phyloP scores from a whole-genome alignment of 1,140 invertebrate genomes.

The Drosophila serrata region DNA sequence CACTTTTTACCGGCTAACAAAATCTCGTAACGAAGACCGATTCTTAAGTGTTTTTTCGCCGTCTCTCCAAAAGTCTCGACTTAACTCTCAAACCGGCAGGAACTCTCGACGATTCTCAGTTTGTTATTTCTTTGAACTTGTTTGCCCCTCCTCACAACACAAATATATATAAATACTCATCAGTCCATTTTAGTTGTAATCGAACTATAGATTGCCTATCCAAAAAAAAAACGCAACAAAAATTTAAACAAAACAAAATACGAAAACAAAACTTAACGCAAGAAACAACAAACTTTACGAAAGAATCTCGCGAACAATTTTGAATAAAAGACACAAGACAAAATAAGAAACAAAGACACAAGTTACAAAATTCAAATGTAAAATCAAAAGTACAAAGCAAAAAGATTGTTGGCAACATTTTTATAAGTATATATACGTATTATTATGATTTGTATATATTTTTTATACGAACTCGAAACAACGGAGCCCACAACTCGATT shows the following conservation, averaged over 20 bases:
- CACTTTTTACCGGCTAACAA: constrained; percentile 59
- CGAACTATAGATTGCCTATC: constrained; percentile 17
- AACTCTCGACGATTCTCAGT: constrained; percentile 68
- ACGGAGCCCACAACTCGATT: constrained; percentile 48
- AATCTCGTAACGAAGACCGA: constrained; percentile 38
- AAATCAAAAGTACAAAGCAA: constrained; percentile 83
- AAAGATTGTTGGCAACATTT: constrained; percentile 84
- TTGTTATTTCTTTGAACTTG: constrained; percentile 58
- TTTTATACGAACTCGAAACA: constrained; percentile 76
- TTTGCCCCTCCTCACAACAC: constrained; percentile 61
- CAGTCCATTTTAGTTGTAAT: constrained; percentile 54
- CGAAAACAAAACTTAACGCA: constrained; percentile 13
- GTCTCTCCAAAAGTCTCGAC: constrained; percentile 64
- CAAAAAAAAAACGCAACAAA: constrained; percentile 3
- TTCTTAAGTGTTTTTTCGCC: constrained; percentile 68
- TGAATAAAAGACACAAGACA: constrained; percentile 21
- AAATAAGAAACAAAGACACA: constrained; percentile 44
- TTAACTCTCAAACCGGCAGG: constrained; percentile 61
- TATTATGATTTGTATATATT: constrained; percentile 83
- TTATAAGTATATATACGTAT: constrained; percentile 79
- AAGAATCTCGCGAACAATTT: constrained; percentile 25
- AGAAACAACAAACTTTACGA: constrained; percentile 25
- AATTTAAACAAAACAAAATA: constrained; percentile 15
- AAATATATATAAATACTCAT: constrained; percentile 29
- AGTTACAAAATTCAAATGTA: constrained; percentile 74